Conservation (phyloP, 2,113 vertebrate genomes). For the Romanogobio albipinnatus region DNA sequence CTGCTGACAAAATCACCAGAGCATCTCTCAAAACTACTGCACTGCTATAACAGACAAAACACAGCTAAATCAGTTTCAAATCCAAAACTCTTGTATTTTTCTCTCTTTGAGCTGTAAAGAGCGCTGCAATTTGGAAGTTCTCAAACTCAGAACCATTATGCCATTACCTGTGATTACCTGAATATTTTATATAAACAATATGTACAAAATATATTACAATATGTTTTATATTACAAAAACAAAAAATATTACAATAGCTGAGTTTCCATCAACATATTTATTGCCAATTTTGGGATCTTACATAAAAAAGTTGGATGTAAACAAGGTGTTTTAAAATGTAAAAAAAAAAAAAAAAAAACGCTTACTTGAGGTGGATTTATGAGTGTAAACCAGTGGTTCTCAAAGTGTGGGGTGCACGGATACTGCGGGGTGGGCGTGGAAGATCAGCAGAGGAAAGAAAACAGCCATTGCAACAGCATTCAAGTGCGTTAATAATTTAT, state of each 20-base stretch:
- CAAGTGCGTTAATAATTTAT: too few species aligned
- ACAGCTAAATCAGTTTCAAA: not conserved
- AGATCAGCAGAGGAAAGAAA: too few species aligned
- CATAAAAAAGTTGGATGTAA: too few species aligned
- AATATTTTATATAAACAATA: not conserved
- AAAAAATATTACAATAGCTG: not conserved
- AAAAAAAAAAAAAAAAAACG: too few species aligned
- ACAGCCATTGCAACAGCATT: too few species aligned
- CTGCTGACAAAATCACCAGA: constrained; percentile 3
- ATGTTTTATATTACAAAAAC: too few species aligned
- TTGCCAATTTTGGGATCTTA: not conserved
- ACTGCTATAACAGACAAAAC: not conserved
- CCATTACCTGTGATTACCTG: not conserved
- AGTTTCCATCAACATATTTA: not conserved
- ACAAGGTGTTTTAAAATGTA: too few species aligned
- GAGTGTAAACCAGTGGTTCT: too few species aligned
- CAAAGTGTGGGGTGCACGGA: too few species aligned
- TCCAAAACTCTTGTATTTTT: not conserved
- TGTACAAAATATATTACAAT: too few species aligned
- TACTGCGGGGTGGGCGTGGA: too few species aligned
- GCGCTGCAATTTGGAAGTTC: not conserved
- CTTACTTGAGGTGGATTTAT: not conserved
- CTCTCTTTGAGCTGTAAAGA: not conserved
- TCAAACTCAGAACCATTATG: not conserved
- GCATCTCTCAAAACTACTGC: constrained; percentile 4